These are phyloP conservation scores for Cettia cetti DNA, from an alignment of 2,113 vertebrate species.

Conservation along the genomic window DNA sequence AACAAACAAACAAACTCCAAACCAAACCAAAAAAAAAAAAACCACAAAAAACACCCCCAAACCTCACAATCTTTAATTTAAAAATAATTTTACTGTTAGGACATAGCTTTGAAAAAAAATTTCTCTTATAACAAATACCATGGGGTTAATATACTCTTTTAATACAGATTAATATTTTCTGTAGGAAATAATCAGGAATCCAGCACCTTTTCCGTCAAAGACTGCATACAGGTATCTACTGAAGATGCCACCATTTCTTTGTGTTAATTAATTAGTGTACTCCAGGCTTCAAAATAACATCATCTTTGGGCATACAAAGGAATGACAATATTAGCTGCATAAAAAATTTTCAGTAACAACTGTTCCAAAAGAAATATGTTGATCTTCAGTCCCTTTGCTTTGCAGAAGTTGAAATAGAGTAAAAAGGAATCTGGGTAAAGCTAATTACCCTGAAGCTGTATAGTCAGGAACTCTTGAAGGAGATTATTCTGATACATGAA, in stretches of 20 bases:
- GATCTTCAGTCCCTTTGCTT: not conserved
- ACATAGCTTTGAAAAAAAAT: not conserved
- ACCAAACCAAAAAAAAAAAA: too few species aligned
- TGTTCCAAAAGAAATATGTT: not conserved
- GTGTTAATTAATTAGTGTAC: not conserved
- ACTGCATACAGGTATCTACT: not conserved
- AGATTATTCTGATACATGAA: slow-evolving; percentile 1
- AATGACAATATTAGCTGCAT: not conserved
- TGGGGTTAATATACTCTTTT: not conserved
- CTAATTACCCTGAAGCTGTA: not conserved
- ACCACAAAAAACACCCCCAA: too few species aligned
- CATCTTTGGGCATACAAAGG: not conserved
- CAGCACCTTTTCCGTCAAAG: not conserved
- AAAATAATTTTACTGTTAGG: not conserved
- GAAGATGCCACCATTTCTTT: not conserved
- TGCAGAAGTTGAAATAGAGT: not conserved
- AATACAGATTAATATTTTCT: not conserved
- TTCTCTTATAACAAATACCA: not conserved
- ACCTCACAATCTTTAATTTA: not conserved
- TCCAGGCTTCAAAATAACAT: not conserved
- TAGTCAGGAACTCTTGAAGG: not conserved
- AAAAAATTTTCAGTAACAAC: not conserved
- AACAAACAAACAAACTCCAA: too few species aligned
- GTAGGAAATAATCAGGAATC: not conserved
- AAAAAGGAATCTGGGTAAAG: not conserved